Evolutionary conservation across 2,888 invertebrate species (phyloP), one percentile per base, ranked within the genome.

Genomic region (Serrognathus titanus): DNA sequence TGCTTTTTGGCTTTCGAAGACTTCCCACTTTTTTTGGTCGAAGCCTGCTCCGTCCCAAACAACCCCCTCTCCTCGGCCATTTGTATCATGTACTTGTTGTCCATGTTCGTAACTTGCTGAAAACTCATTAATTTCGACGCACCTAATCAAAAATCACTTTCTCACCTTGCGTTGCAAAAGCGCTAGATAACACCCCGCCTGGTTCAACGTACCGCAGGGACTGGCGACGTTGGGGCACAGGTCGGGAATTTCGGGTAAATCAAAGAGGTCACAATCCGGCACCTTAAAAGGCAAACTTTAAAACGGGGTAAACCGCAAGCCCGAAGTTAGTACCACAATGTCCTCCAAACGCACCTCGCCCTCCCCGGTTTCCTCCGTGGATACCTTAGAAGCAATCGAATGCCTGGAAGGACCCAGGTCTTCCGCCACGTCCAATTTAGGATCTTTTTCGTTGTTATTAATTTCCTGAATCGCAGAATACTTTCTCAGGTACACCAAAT

Each of bases 41-140:
- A 74, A 48, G 78, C 75, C 2, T 65, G 63, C 4, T 69, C 65
- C 3, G 61, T 67, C 5, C 76, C 90, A 73, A 92, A 92, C 61
- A 92, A 75, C 0, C 92, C 91, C 57, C 91, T 82, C 40, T 85
- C 83, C 75, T 92, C 92, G 2, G 92, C 92, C 78, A 91, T 89
- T 67, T 87, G 83, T 64, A 92, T 92, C 83, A 92, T 88, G 72
- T 88, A 91, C 74, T 90, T 87, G 4, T 90, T 89, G 74, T 92
- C 88, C 67, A 92, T 81, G 41, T 87, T 84, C 52, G 88, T 89
- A 66, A 92, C 82, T 78, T 88, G 85, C 83, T 86, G 66, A 52
- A 69, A 41, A 49, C 54, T 37, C 12, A 38, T 13, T 45, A 36
- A 9, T 43, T 40, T 2, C 16, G 3, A 16, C 16, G 16, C 11